These are phyloP conservation scores for Wiebesia pumilae DNA, from an alignment of 1,140 invertebrate species.

Conservation along the genomic window DNA sequence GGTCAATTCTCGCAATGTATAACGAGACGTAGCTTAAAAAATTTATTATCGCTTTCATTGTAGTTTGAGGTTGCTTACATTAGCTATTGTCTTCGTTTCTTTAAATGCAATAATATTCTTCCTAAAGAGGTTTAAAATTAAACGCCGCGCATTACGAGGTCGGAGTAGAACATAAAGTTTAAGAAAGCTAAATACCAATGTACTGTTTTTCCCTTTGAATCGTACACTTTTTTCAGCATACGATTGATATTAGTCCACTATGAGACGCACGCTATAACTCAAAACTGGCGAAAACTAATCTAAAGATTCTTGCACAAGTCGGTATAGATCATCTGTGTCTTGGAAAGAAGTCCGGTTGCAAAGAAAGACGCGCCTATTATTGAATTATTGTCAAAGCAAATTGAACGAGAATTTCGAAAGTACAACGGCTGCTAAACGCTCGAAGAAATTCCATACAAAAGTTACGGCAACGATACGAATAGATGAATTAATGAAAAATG, in stretches of 20 bases:
- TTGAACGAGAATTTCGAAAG: neutral
- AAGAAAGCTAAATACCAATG: neutral
- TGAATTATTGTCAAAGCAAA: constrained; percentile 14
- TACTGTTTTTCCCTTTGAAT: neutral
- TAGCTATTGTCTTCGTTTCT: neutral
- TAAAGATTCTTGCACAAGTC: neutral
- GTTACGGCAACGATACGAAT: neutral
- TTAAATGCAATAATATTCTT: neutral
- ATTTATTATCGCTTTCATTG: neutral
- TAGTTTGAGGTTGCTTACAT: neutral
- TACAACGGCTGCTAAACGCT: neutral
- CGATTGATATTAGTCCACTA: neutral
- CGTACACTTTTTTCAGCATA: neutral
- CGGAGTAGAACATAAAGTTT: neutral
- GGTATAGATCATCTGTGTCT: neutral
- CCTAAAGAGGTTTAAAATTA: neutral
- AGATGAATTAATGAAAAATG: neutral
- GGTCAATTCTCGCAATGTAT: too few species aligned
- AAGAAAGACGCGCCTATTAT: neutral
- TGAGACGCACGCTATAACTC: neutral
- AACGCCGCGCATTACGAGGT: neutral
- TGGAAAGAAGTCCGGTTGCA: neutral
- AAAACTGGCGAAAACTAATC: neutral
- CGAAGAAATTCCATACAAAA: neutral
- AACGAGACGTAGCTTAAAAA: neutral